These are phyloP conservation scores for Ophiodon elongatus DNA, from an alignment of 2,113 vertebrate species.

Conservation along the genomic window DNA sequence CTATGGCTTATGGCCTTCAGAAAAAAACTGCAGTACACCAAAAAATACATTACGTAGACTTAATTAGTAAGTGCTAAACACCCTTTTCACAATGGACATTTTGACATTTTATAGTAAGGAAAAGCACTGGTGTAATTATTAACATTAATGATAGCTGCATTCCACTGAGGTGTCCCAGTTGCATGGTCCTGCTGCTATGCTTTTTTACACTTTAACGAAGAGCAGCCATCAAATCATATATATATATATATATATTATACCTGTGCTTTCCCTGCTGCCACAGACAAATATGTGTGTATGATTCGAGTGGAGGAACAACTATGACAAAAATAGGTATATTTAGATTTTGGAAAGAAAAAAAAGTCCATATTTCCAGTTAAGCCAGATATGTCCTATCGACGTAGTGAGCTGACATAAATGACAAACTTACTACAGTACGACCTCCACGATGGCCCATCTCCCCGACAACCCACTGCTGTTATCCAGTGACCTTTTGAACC, in stretches of 20 bases:
- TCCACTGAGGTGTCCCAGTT: background rate
- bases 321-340: background rate
- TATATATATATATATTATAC: too few relatives aligned
- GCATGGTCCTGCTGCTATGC: background rate
- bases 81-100: conserved; percentile 13
- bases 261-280: too few relatives aligned
- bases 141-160: background rate
- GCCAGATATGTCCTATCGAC: background rate
- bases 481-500: conserved; percentile 66
- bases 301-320: background rate
- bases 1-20: background rate
- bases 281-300: too few relatives aligned
- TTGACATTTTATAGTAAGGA: background rate
- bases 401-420: background rate
- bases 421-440: background rate
- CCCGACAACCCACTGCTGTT: conserved; percentile 11
- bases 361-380: background rate
- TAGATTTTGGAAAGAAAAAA: background rate
- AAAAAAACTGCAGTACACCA: background rate
- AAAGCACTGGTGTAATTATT: conserved; percentile 6
- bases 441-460: background rate
- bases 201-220: background rate
- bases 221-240: too few relatives aligned
- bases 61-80: conserved; percentile 4
- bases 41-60: background rate